Percentiles rank a stretch among this genome's conserved stretches.
Evolutionary conservation across 2,888 invertebrate species (phyloP).

Genomic region (Dichetophora obliterata): DNA sequence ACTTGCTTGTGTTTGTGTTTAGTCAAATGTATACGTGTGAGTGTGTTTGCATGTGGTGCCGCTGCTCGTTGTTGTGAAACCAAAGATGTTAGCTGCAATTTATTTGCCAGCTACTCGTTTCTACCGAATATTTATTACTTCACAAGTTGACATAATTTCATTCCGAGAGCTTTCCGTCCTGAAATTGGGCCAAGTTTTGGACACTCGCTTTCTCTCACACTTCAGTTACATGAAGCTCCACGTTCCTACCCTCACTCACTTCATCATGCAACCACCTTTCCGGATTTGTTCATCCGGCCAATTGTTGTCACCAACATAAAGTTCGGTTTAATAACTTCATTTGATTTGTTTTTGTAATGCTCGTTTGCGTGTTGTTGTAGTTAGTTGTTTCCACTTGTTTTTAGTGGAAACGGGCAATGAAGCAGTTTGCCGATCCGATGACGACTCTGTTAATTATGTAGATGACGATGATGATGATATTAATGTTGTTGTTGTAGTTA

Average conservation of each 20-base stretch:
- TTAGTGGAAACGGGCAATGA: background rate
- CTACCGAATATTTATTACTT: slow-evolving; percentile 61
- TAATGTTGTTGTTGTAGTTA: background rate
- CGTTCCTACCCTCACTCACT: background rate
- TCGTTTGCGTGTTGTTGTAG: background rate
- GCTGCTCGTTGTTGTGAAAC: slow-evolving; percentile 32
- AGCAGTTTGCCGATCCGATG: background rate
- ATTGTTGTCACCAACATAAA: slow-evolving; percentile 53
- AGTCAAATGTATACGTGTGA: background rate
- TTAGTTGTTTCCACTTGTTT: background rate
- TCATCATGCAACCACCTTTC: background rate
- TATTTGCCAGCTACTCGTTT: slow-evolving; percentile 42
- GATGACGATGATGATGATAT: background rate
- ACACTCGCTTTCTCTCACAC: background rate
- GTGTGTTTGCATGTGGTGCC: background rate
- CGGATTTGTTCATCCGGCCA: slow-evolving; percentile 49
- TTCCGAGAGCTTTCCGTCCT: slow-evolving; percentile 17
- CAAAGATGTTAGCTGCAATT: background rate
- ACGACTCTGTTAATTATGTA: background rate
- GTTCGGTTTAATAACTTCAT: slow-evolving; percentile 59
- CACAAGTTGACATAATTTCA: slow-evolving; percentile 64
- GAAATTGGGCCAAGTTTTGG: background rate
- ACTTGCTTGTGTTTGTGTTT: background rate
- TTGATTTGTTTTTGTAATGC: slow-evolving; percentile 27
- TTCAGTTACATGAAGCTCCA: background rate